Percentiles rank a stretch among this genome's conserved stretches.
Evolutionary conservation across 2,888 invertebrate species (phyloP).

Genomic region (Sphinx pinastri): DNA sequence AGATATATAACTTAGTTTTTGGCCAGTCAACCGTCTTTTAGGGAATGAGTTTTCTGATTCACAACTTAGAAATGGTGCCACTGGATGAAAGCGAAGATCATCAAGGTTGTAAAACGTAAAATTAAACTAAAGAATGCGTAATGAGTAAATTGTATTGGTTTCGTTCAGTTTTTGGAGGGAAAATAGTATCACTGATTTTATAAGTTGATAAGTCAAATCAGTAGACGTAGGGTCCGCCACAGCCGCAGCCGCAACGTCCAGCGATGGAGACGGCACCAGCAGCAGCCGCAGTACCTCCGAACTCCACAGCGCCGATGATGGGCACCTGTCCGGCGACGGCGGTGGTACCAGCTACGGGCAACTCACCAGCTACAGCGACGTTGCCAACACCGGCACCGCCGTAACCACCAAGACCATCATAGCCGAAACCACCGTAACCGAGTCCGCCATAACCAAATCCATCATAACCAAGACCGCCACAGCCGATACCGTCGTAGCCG

Average conservation of each 20-base stretch:
- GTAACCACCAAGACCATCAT: constrained; percentile 30
- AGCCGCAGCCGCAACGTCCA: too few relatives aligned
- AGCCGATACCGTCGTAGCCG: constrained; percentile 27
- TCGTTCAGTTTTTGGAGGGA: too few relatives aligned
- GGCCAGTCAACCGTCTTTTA: too few relatives aligned
- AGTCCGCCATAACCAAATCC: constrained; percentile 35
- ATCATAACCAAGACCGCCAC: constrained; percentile 46
- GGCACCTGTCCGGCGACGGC: constrained; percentile 35
- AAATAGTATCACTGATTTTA: too few relatives aligned
- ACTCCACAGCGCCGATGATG: constrained; percentile 36
- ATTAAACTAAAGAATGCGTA: too few relatives aligned
- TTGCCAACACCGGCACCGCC: constrained; percentile 47
- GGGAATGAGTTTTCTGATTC: too few relatives aligned
- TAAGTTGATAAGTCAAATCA: not conserved
- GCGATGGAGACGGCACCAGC: too few relatives aligned
- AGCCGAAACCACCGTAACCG: constrained; percentile 23
- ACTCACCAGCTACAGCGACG: constrained; percentile 46
- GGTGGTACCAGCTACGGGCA: constrained; percentile 36
- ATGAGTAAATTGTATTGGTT: too few relatives aligned
- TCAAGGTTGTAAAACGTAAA: too few relatives aligned
- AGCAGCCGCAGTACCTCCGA: constrained; percentile 13
- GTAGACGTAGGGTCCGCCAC: constrained; percentile 22
- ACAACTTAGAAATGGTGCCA: too few relatives aligned
- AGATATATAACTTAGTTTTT: too few relatives aligned
- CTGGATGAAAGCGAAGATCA: too few relatives aligned